Evolutionary conservation across 2,797 vertebrate genomes (phyloP).

Genomic region (Tokudaia tokunoshimensis): DNA sequence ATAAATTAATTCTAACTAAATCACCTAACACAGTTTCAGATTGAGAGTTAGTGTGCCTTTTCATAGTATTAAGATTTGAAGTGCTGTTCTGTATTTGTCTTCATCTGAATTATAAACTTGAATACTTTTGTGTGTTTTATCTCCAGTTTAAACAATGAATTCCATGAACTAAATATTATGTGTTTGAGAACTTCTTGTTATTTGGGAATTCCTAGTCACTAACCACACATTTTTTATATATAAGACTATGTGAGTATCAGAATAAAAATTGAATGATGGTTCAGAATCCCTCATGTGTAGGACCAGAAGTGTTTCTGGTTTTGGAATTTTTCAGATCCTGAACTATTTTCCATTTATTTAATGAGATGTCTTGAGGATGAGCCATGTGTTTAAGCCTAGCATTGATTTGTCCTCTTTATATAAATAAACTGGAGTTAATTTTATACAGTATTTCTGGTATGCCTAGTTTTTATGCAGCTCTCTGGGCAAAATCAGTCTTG

Average conservation of each 20-base stretch:
- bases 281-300: not conserved
- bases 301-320: not conserved
- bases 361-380: not conserved
- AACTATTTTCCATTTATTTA: not conserved
- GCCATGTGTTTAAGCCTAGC: not conserved
- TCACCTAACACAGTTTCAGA: conserved; percentile 25
- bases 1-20: conserved; percentile 58
- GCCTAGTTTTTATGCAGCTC: not conserved
- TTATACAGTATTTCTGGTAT: not conserved
- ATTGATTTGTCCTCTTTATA: not conserved
- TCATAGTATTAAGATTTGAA: conserved; percentile 1
- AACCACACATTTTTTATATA: not conserved
- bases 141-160: conserved; percentile 38
- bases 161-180: not conserved
- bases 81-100: not conserved
- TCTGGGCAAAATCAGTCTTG: not conserved
- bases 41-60: conserved; percentile 15
- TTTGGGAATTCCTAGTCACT: conserved; percentile 25
- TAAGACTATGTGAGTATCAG: not conserved
- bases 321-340: not conserved
- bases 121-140: conserved; percentile 44
- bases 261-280: not conserved
- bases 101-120: conserved; percentile 40
- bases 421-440: not conserved
- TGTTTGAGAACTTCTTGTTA: conserved; percentile 21